Evolutionary conservation across 2,113 vertebrate genomes (phyloP).

Genomic region (Chamaetylas fuelleborni): DNA sequence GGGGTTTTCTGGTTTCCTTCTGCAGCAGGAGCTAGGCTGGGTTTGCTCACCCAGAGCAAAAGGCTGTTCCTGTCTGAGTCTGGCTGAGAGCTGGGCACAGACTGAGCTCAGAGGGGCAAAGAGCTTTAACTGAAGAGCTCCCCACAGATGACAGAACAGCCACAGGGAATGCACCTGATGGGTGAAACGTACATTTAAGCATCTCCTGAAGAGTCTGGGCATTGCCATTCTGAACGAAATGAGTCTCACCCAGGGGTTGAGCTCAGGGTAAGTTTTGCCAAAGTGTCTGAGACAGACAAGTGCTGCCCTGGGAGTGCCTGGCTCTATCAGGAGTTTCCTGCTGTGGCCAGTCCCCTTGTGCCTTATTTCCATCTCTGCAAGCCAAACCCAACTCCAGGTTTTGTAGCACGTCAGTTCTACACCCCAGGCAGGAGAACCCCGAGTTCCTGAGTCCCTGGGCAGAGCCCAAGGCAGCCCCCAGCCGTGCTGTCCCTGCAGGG

Average conservation of each 20-base stretch:
- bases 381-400: not conserved
- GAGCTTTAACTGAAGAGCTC: not conserved
- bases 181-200: not conserved
- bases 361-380: not conserved
- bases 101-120: not conserved
- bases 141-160: not conserved
- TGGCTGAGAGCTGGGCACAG: not conserved
- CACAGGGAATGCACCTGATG: not conserved
- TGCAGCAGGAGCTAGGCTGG: not conserved
- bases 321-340: not conserved
- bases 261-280: not conserved
- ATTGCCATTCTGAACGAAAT: not conserved
- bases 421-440: not conserved
- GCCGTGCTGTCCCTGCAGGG: not conserved
- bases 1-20: not conserved
- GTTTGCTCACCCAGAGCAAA: not conserved
- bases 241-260: not conserved
- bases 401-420: not conserved
- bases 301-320: not conserved
- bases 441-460: not conserved
- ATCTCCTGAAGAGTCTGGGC: not conserved
- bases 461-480: rapidly evolving
- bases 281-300: not conserved
- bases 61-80: not conserved
- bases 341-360: not conserved